Base-by-base conservation (phyloP, 1,140 invertebrate genomes). In the Aphelenchoides fujianensis region DNA sequence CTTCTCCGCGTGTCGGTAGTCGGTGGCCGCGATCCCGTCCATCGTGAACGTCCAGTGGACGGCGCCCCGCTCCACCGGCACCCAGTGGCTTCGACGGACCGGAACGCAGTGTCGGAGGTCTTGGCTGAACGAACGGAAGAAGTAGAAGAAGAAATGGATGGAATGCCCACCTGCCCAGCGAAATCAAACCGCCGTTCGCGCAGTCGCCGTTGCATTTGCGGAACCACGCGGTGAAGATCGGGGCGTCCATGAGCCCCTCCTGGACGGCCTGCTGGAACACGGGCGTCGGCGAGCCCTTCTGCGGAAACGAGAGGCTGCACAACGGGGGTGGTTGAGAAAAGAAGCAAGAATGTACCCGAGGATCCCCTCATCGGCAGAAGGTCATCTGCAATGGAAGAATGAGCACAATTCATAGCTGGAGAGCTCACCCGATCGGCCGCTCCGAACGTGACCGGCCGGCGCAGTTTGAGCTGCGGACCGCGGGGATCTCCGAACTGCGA, bases 281-380 rank as follows among this genome's bases (percentile, higher is more conserved):
- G 12, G 31, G 31, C 1, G 32, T 30, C 16, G 63, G 32, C 2
- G 12, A 12, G 1, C 63, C 32, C 30, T 66, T 37, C 3, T 37
- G 31, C 32, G 19, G 63, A 30, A 66, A 30, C 12, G 12, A 12
- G 2, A 66, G 63, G n/a, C n/a, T n/a, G n/a, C n/a, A n/a, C n/a
- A n/a, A n/a, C n/a, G n/a, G n/a, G n/a, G n/a, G n/a, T n/a, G n/a
- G n/a, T n/a, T n/a, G n/a, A n/a, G n/a, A n/a, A n/a, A n/a, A n/a
- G n/a, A n/a, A n/a, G n/a, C n/a, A n/a, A n/a, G n/a, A n/a, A n/a
- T n/a, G n/a, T n/a, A n/a, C 30, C 32, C 63, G n/a, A 35, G 32
- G 36, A 32, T 66, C 32, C 63, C 63, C 27, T 66, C 63, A 48
- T 66, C 63, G n/a, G n/a, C n/a, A n/a, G n/a, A n/a, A n/a, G n/a